phyloP scores from a whole-genome alignment of 2,113 vertebrate species.

The Micronisus gabar region DNA sequence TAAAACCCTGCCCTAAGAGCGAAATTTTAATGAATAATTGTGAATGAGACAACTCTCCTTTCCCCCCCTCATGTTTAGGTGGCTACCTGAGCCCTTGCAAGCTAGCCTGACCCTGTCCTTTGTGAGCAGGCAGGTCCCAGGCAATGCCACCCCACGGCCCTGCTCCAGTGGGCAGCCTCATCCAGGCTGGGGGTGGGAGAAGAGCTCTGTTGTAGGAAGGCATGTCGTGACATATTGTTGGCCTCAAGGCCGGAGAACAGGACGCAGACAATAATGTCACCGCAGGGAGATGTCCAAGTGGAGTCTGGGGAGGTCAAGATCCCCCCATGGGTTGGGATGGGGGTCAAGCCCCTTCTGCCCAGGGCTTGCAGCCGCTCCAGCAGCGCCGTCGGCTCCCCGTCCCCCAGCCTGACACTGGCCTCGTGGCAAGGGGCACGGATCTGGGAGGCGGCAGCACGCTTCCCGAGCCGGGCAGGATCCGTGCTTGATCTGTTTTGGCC shows the following conservation, averaged over 20 bases:
- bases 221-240: rapidly evolving
- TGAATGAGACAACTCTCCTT: neutral
- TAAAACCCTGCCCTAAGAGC: neutral
- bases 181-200: neutral
- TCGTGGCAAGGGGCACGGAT: neutral
- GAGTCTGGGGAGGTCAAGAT: neutral
- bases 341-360: neutral
- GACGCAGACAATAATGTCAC: neutral
- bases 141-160: neutral
- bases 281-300: rapidly evolving
- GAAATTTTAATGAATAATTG: neutral
- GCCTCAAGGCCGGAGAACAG: neutral
- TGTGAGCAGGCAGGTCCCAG: neutral
- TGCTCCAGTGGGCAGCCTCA: neutral
- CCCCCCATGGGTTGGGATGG: neutral
- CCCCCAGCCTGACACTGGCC: neutral
- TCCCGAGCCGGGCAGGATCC: neutral
- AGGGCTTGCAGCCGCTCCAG: neutral
- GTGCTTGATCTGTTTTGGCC: rapidly evolving
- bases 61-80: rapidly evolving
- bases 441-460: neutral
- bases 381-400: neutral
- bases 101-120: neutral
- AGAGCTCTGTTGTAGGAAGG: neutral
- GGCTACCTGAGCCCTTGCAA: neutral